Conservation (phyloP, 2,888 invertebrate genomes). For the Plebejus anna region DNA sequence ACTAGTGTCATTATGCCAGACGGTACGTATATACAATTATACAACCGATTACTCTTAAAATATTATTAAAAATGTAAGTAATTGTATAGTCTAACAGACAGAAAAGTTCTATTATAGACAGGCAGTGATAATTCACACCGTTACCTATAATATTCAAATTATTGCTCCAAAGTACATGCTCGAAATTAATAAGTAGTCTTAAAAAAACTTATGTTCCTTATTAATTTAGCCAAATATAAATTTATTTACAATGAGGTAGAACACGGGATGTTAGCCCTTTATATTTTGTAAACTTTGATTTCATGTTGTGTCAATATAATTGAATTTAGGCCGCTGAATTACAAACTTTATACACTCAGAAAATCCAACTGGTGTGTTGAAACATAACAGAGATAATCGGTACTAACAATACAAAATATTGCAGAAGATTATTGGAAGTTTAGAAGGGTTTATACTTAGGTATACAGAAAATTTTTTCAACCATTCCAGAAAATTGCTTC, state of each 20-base stretch:
- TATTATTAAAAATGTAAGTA: slow-evolving; percentile 33
- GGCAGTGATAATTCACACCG: slow-evolving; percentile 55
- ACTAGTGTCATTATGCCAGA: slow-evolving; percentile 36
- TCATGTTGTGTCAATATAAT: slow-evolving; percentile 26
- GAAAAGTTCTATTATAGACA: slow-evolving; percentile 44
- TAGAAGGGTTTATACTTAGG: neutral
- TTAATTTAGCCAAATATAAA: slow-evolving; percentile 68
- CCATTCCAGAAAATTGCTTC: slow-evolving; percentile 32
- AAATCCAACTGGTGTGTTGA: neutral
- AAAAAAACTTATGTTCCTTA: slow-evolving; percentile 57
- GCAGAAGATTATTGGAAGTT: neutral
- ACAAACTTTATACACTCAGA: slow-evolving; percentile 29
- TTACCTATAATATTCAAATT: slow-evolving; percentile 47
- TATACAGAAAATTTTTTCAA: slow-evolving; percentile 28
- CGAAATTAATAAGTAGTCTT: slow-evolving; percentile 49
- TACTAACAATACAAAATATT: slow-evolving; percentile 19
- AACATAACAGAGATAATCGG: slow-evolving; percentile 24
- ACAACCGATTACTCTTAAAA: slow-evolving; percentile 40
- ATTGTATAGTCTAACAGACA: slow-evolving; percentile 41
- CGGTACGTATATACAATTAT: slow-evolving; percentile 30
- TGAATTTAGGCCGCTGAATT: slow-evolving; percentile 36
- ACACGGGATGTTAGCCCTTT: slow-evolving; percentile 60
- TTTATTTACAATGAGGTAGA: slow-evolving; percentile 78
- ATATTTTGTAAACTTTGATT: slow-evolving; percentile 59
- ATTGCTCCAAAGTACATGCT: slow-evolving; percentile 61